These are phyloP conservation scores for Noturus placidus DNA, from an alignment of 2,113 vertebrate genomes.

Conservation along the genomic window DNA sequence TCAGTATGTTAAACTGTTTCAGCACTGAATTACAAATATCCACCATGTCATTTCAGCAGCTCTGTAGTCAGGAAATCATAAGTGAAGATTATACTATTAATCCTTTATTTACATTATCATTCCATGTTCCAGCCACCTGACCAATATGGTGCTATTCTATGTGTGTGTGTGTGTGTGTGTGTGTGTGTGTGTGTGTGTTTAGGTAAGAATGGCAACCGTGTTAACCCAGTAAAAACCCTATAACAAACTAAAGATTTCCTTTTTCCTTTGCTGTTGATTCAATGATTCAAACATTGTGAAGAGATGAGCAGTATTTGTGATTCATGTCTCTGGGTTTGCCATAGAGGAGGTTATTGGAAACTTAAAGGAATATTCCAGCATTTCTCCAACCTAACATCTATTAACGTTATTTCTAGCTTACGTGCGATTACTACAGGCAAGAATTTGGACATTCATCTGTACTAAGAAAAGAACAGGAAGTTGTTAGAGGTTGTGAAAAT, in stretches of 20 bases:
- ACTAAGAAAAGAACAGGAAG: not conserved
- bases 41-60: not conserved
- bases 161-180: not conserved
- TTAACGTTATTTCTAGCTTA: not conserved
- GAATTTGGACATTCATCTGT: not conserved
- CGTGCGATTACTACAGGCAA: not conserved
- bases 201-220: not conserved
- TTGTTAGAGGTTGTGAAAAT: not conserved
- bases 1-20: not conserved
- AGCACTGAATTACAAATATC: not conserved
- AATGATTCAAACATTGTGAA: not conserved
- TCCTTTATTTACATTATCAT: slow-evolving; percentile 13
- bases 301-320: not conserved
- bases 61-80: not conserved
- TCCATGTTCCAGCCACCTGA: slow-evolving; percentile 47
- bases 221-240: slow-evolving; percentile 18
- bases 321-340: slow-evolving; percentile 2
- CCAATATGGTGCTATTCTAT: slow-evolving; percentile 69
- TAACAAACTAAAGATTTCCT: not conserved
- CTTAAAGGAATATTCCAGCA: slow-evolving; percentile 12
- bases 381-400: not conserved
- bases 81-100: not conserved
- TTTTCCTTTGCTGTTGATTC: not conserved
- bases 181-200: not conserved
- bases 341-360: slow-evolving; percentile 24